Percentiles rank a stretch among this genome's conserved stretches.
Conservation (phyloP, 2,888 invertebrate species). For the Gandaritis pyraliata region DNA sequence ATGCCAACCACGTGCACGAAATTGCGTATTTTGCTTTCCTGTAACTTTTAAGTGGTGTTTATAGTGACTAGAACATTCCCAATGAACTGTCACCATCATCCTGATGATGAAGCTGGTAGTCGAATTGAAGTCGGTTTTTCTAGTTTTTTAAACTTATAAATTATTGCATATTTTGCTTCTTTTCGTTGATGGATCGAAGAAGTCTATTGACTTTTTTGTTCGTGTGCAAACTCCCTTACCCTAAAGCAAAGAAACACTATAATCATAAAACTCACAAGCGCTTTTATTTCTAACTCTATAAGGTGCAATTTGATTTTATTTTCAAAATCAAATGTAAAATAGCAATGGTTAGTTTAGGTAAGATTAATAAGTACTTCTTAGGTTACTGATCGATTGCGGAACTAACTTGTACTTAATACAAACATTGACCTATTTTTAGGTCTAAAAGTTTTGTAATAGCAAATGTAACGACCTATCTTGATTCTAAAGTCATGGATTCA, state of each 20-base stretch:
- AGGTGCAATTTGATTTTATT: constrained; percentile 6
- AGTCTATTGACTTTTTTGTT: not conserved
- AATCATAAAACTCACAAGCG: not conserved
- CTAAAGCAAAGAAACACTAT: constrained; percentile 9
- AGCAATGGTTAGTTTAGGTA: constrained; percentile 21
- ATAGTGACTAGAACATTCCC: too few species aligned
- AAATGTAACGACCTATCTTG: too few species aligned
- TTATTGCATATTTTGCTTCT: too few species aligned
- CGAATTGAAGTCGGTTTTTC: too few species aligned
- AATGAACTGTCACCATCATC: too few species aligned
- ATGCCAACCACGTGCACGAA: too few species aligned
- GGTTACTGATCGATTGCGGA: constrained; percentile 24
- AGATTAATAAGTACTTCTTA: constrained; percentile 20
- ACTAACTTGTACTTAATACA: constrained; percentile 16
- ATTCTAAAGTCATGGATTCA: too few species aligned
- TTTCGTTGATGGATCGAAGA: too few species aligned
- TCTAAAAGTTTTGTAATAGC: not conserved
- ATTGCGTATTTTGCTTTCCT: too few species aligned
- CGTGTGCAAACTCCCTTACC: constrained; percentile 18
- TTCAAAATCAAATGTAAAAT: constrained; percentile 7
- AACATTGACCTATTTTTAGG: constrained; percentile 24
- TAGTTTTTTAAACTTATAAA: too few species aligned
- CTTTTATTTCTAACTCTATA: constrained; percentile 6
- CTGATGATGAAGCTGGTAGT: too few species aligned
- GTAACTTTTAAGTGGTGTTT: too few species aligned